Base-by-base conservation (phyloP, 2,888 invertebrate species). In the Panzeria rudis region DNA sequence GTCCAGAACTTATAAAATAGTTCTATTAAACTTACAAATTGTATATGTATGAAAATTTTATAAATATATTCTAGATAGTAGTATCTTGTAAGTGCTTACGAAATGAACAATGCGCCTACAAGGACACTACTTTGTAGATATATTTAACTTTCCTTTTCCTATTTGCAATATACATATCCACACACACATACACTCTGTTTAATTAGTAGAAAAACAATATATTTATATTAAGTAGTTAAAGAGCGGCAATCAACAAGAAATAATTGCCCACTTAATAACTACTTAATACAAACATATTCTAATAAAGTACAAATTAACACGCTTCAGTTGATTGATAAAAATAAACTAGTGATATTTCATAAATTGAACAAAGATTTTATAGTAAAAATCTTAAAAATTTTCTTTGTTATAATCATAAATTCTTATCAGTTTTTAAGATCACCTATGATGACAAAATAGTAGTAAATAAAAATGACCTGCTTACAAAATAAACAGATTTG, bases 241-340 rank as follows among this genome's bases (percentile, higher is more conserved):
- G 84, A 87, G 87, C 75, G 86, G 87, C 86, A 87, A 87, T 86
- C 54, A 68, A 35, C 52, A 41, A 15, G 50, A 59, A 35, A 75
- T 56, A 82, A 87, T 86, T 86, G 87, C 84, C 86, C 79, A 80
- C 86, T 86, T 87, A 72, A 78, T 86, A 61, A 86, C 87, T 88
- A 88, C 86, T 88, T 87, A 86, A 86, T 68, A 62, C n/a, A 79
- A 87, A 83, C 20, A 32, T 84, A 87, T 79, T 85, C 54, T 29
- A 54, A 23, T 17, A 3, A 23, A 62, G 4, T 17, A 32, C 11
- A 20, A 17, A 52, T 56, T 52, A 11, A n/a, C 17, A 59, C 61
- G 35, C 4, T n/a, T 20, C 29, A 50, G 7, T 35, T 47, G 38
- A 64, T n/a, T 7, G 66, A n/a, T 23, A 15, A 23, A 17, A 54